A percentile compares a stretch with the other conserved stretches of the same genome.
phyloP scores from a whole-genome alignment of 2,797 vertebrate species.

The Silurus lanzhouensis region DNA sequence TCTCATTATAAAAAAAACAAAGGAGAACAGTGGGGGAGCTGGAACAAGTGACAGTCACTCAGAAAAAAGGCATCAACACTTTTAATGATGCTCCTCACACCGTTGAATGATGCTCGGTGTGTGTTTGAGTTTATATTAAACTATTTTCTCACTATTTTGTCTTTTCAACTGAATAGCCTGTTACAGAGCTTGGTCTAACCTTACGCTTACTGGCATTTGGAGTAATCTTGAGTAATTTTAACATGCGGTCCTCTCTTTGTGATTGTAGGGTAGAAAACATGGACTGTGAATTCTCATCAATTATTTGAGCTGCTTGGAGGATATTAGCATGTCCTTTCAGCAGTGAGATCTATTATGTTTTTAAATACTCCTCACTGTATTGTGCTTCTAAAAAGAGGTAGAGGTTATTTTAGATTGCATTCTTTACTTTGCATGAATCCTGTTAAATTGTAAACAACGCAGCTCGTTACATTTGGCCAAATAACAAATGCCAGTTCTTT shows the following conservation, averaged over 20 bases:
- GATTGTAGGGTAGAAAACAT: background rate
- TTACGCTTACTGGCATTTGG: background rate
- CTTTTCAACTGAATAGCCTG: background rate
- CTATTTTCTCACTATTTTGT: conserved; percentile 5
- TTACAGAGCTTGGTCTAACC: background rate
- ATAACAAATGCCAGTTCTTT: background rate
- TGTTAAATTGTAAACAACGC: background rate
- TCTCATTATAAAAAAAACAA: conserved; percentile 26
- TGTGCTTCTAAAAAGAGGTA: background rate
- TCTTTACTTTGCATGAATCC: conserved; percentile 2
- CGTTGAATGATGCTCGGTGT: conserved; percentile 9
- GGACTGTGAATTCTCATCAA: conserved; percentile 6
- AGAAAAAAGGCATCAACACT: conserved; percentile 27
- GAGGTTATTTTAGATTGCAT: background rate
- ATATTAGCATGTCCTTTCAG: background rate
- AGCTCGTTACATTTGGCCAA: background rate
- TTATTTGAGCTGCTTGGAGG: background rate
- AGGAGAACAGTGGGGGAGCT: conserved; percentile 10
- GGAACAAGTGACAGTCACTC: conserved; percentile 28
- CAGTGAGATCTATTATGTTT: background rate
- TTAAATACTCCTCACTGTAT: background rate
- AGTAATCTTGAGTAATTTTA: background rate
- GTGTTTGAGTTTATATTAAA: conserved; percentile 20
- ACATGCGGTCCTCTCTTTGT: background rate
- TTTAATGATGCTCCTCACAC: conserved; percentile 32